Conservation (phyloP, 2,797 vertebrate genomes). For the Picus viridis region DNA sequence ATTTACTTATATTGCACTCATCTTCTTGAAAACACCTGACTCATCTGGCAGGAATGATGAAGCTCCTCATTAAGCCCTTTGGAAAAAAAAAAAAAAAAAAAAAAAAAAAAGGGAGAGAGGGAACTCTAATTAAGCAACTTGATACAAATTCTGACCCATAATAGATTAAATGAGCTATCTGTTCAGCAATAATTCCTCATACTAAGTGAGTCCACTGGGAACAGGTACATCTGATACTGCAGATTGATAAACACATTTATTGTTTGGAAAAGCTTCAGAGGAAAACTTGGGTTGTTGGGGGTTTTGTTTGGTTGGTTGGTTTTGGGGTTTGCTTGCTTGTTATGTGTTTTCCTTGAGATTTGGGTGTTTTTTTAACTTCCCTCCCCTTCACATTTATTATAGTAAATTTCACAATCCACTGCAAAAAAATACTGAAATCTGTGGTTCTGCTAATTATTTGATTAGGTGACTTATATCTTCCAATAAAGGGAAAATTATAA, state of each 20-base stretch:
- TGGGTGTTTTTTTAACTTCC: neutral
- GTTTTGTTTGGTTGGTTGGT: no score
- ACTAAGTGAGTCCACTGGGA: slow-evolving; percentile 70
- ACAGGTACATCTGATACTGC: slow-evolving; percentile 43
- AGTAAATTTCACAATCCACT: slow-evolving; percentile 1
- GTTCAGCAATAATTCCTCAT: slow-evolving; percentile 73
- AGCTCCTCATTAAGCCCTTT: slow-evolving; percentile 68
- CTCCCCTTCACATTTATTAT: slow-evolving; percentile 9
- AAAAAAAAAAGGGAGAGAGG: neutral
- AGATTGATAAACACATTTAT: slow-evolving; percentile 63
- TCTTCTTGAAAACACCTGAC: slow-evolving; percentile 62
- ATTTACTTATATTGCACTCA: slow-evolving; percentile 62
- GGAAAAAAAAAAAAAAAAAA: neutral
- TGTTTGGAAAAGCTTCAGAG: slow-evolving; percentile 21
- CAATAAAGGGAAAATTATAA: neutral
- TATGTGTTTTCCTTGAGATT: no score
- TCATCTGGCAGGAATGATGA: slow-evolving; percentile 57
- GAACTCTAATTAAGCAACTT: slow-evolving; percentile 79
- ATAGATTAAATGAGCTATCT: slow-evolving; percentile 79
- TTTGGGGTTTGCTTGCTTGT: no score
- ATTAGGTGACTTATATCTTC: neutral
- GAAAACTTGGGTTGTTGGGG: neutral
- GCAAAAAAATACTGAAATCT: neutral
- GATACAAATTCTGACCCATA: slow-evolving; percentile 75
- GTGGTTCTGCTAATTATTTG: neutral